phyloP scores from a whole-genome alignment of 2,797 vertebrate species.

The Neoniphon sammara region DNA sequence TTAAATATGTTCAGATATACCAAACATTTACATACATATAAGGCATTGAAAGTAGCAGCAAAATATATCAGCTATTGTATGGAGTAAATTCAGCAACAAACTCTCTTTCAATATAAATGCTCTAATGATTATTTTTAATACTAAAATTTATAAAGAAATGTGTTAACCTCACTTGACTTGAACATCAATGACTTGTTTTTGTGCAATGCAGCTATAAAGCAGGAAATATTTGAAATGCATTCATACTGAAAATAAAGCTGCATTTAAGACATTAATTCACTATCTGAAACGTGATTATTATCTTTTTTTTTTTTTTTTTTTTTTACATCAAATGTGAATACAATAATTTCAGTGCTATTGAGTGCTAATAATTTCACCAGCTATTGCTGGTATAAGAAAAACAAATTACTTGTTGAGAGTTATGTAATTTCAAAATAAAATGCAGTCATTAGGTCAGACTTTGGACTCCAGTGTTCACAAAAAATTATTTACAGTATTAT shows the following conservation, averaged over 20 bases:
- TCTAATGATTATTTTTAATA: background rate
- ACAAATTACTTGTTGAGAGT: background rate
- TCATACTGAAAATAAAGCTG: background rate
- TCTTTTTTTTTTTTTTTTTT: no score
- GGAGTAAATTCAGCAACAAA: slow-evolving; percentile 1
- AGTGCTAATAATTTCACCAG: no score
- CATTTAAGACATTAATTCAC: background rate
- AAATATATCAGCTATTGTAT: slow-evolving; percentile 14
- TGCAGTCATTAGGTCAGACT: background rate
- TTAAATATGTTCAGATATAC: slow-evolving; percentile 26
- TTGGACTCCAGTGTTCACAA: background rate
- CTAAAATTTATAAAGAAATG: background rate
- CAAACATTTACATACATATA: slow-evolving; percentile 37
- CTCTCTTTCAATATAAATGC: background rate
- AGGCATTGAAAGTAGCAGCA: slow-evolving; percentile 50
- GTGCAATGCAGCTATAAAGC: background rate
- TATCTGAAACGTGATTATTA: no score
- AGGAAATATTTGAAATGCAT: background rate
- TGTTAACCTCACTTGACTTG: no score
- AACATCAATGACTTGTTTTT: background rate
- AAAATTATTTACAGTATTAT: background rate
- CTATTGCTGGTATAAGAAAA: background rate
- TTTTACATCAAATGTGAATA: no score
- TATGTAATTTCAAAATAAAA: background rate
- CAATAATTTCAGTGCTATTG: no score